Evolutionary conservation across 1,140 invertebrate genomes (phyloP), one percentile per base, ranked within the genome.

Genomic region (Danaus melanippus): DNA sequence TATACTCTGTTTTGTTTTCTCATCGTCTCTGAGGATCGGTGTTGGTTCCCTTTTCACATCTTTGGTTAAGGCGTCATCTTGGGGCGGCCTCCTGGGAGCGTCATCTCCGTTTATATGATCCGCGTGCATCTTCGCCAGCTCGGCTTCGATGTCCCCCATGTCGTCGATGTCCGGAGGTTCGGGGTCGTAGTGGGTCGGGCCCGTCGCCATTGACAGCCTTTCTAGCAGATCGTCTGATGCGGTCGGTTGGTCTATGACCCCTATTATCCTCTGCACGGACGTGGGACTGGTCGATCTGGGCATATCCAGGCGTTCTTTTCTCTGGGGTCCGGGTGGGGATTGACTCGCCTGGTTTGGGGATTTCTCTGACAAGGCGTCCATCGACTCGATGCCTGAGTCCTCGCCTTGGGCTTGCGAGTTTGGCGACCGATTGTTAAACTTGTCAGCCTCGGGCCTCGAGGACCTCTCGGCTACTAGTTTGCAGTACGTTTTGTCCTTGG

Each of bases 351-450:
- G 95, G 76, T 96, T 95, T 3, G 95, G 95, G 62, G 94, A 96
- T 75, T 97, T 97, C 71, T 97, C 95, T 15, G 95, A 96, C 4
- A 96, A 79, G 2, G 95, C 95, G 74, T 97, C 95, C 95, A 96
- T 96, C 6, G 94, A 96, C 76, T 97, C 95, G 12, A 97, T 96
- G 2, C 95, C 95, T 43, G 95, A 96, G 83, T 97, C 95, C 79
- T 97, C 95, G 12, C 95, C 95, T 58, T 91, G 90, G 15, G 87
- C 88, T 51, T 87, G 84, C 49, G 88, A 89, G 53, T 83, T 86
- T 10, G 89, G 89, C 48, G 90, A 87, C 61, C 89, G 71, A 50
- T 71, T 78, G 46, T 69, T 70, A 64, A 84, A 83, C 58, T 85
- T 84, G 49, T 84, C 84, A 12, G 70, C 60, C 41, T 79, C 72